Base-by-base conservation (phyloP, 2,113 vertebrate genomes). In the Mohoua ochrocephala region DNA sequence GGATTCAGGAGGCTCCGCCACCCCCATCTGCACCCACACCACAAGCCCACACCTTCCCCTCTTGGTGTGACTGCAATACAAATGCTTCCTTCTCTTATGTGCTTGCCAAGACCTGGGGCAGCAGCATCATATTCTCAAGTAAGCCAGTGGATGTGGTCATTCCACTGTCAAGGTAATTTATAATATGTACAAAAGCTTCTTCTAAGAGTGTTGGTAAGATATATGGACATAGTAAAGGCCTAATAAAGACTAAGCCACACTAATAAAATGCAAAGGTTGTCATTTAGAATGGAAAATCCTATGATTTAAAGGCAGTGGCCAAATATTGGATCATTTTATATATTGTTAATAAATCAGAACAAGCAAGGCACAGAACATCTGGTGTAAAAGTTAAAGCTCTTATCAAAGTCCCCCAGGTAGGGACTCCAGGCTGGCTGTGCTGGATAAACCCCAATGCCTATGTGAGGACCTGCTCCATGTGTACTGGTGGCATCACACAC, bases 221-320 rank as follows among this genome's bases (percentile, higher is more conserved):
- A 94, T 95, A 97, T 53, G 79, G 68, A 57, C 53, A 73, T 60
- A 91, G 47, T 93, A 97, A 95, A 94, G 45, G 31, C 93, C 97
- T 98, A 96, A 95, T 97, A 96, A 97, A 97, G 92, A 94, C 59
- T 96, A 94, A 95, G 86, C 64, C 87, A 90, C 65, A 74, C 73
- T 95, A 97, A 97, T 96, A 97, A 97, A 98, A 97, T 95, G 92
- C 92, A 96, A 95, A 97, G 42, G 18, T 89, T 98, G 93, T 97
- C 65, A 97, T 92, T 97, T 97, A 92, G 81, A 97, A 95, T 96
- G 90, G 96, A 97, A 98, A 97, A 94, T 74, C 50, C 74, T 56
- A 26, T 97, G 95, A 97, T 96, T 97, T 97, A 97, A 90, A 98
- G 74, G 57, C 77, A 88, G 68, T 53, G 28, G 56, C 47, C 89